Percentiles rank a stretch among this genome's conserved stretches.
These are phyloP conservation scores for Alethe castanea DNA, from an alignment of 2,113 vertebrate species.

Conservation along the genomic window DNA sequence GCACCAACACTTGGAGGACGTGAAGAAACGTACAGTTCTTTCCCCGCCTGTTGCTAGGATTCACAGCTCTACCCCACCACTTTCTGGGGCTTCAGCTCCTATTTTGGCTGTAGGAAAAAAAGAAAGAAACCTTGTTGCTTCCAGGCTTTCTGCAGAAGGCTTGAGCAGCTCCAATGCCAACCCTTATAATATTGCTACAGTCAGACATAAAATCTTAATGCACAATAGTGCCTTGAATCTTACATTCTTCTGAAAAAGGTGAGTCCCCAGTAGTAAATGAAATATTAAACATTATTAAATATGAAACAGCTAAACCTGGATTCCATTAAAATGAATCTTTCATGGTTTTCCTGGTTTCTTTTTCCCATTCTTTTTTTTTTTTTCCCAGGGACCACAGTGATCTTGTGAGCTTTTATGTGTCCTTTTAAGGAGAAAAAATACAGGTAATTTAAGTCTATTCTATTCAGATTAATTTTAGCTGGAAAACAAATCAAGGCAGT, in stretches of 20 bases:
- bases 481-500: slow-evolving; percentile 57
- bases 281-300: slow-evolving; percentile 71
- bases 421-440: slow-evolving; percentile 52
- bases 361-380: not conserved
- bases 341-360: slow-evolving; percentile 30
- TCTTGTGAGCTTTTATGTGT: slow-evolving; percentile 42
- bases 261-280: slow-evolving; percentile 70
- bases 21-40: slow-evolving; percentile 36
- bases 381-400: not conserved
- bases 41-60: slow-evolving; percentile 45
- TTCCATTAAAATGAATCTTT: slow-evolving; percentile 72
- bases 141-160: not conserved
- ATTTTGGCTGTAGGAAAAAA: slow-evolving; percentile 22
- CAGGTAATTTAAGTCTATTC: slow-evolving; percentile 42
- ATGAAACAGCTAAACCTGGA: slow-evolving; percentile 68
- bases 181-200: slow-evolving; percentile 11
- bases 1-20: slow-evolving; percentile 39
- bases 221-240: slow-evolving; percentile 24
- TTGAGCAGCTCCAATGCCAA: not conserved
- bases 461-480: slow-evolving; percentile 46
- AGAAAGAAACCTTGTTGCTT: slow-evolving; percentile 14
- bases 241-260: slow-evolving; percentile 57
- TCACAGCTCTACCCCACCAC: slow-evolving; percentile 29
- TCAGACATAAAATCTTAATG: slow-evolving; percentile 67
- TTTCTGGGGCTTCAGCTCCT: slow-evolving; percentile 1